Percentiles rank a stretch among this genome's conserved stretches.
phyloP scores from a whole-genome alignment of 2,888 invertebrate species.

The Drosophila mimetica region DNA sequence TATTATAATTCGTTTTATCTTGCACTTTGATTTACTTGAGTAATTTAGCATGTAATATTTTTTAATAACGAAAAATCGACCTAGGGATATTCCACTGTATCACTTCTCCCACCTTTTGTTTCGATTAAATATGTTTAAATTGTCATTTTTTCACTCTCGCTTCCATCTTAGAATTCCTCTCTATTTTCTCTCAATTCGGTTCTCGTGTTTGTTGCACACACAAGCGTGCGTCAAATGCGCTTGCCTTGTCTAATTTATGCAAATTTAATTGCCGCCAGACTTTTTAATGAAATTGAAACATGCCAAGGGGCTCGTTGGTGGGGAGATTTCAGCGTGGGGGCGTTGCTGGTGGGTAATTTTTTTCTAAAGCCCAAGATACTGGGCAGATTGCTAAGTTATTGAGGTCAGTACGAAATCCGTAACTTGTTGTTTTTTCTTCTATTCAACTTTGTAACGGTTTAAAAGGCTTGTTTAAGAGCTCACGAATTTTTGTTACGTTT shows the following conservation, averaged over 20 bases:
- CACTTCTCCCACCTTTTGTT: slow-evolving; percentile 30
- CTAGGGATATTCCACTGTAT: background rate
- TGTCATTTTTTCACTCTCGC: slow-evolving; percentile 16
- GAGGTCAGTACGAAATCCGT: background rate
- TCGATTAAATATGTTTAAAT: slow-evolving; percentile 52
- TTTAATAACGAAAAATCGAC: background rate
- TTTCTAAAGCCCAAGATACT: slow-evolving; percentile 2
- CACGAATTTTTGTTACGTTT: background rate
- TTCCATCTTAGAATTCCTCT: slow-evolving; percentile 16
- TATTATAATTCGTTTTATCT: too few species aligned
- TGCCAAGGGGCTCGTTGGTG: slow-evolving; percentile 15
- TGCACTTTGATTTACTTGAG: too few species aligned
- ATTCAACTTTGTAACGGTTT: background rate
- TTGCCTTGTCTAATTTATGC: slow-evolving; percentile 62
- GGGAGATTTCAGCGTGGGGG: background rate
- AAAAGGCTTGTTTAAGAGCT: background rate
- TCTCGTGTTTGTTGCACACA: slow-evolving; percentile 29
- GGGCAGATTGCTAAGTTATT: slow-evolving; percentile 15
- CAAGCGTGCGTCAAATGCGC: slow-evolving; percentile 45
- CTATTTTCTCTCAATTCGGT: slow-evolving; percentile 13
- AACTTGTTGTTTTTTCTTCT: too few species aligned
- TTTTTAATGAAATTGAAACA: slow-evolving; percentile 60
- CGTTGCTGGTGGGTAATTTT: slow-evolving; percentile 8
- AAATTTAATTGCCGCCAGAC: slow-evolving; percentile 66
- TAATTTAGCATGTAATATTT: too few species aligned